A percentile compares a stretch with the other conserved stretches of the same genome.
These are phyloP conservation scores for Cercopithecus diana DNA, from an alignment of 2,797 vertebrate genomes.

Conservation along the genomic window DNA sequence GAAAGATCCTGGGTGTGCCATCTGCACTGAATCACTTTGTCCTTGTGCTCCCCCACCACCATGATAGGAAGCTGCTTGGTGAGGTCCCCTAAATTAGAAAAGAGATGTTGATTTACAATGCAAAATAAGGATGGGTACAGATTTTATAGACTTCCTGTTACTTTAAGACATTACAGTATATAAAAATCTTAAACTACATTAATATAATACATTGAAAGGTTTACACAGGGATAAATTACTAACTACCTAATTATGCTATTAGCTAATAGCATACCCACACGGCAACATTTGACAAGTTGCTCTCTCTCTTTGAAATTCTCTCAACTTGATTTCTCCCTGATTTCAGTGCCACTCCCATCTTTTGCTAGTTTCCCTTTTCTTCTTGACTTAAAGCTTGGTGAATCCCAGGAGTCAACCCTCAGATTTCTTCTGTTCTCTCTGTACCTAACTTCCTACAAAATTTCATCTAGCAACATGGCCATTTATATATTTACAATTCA, in stretches of 20 bases:
- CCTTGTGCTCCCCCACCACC: slow-evolving; percentile 94
- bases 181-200: not conserved
- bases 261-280: not conserved
- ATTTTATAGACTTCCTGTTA: slow-evolving; percentile 4
- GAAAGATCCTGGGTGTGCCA: slow-evolving; percentile 96
- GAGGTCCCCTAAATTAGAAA: slow-evolving; percentile 90
- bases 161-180: not conserved
- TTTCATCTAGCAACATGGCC: not conserved
- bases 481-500: not conserved
- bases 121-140: not conserved
- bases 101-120: slow-evolving; percentile 7
- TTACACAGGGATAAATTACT: not conserved
- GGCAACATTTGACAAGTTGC: not conserved
- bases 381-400: not conserved
- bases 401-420: not conserved
- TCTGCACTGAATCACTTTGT: slow-evolving; percentile 98
- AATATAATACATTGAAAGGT: not conserved
- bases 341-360: not conserved
- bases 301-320: not conserved
- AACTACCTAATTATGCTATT: not conserved
- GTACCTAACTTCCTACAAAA: not conserved
- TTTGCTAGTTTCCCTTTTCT: not conserved
- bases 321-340: not conserved
- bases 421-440: not conserved
- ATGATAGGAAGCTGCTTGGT: slow-evolving; percentile 96